Evolutionary conservation across 2,113 vertebrate species (phyloP), one percentile per base, ranked within the genome.

Genomic region (Grantiella picta): DNA sequence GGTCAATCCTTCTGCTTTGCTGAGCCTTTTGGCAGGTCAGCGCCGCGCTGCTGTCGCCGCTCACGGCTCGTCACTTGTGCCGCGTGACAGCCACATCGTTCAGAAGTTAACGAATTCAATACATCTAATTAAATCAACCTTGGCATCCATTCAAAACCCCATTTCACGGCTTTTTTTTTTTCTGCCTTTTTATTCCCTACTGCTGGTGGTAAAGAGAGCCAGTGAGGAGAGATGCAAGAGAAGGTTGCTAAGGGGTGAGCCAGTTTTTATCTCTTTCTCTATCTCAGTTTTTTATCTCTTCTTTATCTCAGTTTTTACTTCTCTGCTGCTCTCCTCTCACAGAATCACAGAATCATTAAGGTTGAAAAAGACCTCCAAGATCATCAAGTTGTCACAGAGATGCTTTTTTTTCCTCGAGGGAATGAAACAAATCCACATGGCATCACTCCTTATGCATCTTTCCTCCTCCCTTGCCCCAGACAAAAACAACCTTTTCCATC

Each of bases 1-100:
- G 97, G 96, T 97, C 97, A 97, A 95, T 96, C 94, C 94, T 97
- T 97, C 97, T 97, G 96, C 95, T 96, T 94, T 95, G 94, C 92
- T 95, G 92, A 95, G 93, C 86, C 90, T 92, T 92, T 92, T 91
- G 93, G 95, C 92, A 96, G 95, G 86, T 77, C 11, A 10, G 86
- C 12, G 69, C 79, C 7, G 14, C 0, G 16, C 44, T 72, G 93
- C 88, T 9, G 1, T 56, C 4, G 15, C 73, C 0, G 9, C 90
- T 96, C 21, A 0, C 92, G 54, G 88, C 77, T 91, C 27, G 2
- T 89, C 86, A 72, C 72, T 89, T 83, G 87, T 91, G 91, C 91
- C 31, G 75, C 5, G 4, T 21, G 6, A 94, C 95, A 92, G 95
- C 85, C 92, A 72, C 17, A 2, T 75, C 33, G 21, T 76, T 94